Evolutionary conservation across 2,113 vertebrate species (phyloP), one percentile per base, ranked within the genome.

Genomic region (Barbus barbus): DNA sequence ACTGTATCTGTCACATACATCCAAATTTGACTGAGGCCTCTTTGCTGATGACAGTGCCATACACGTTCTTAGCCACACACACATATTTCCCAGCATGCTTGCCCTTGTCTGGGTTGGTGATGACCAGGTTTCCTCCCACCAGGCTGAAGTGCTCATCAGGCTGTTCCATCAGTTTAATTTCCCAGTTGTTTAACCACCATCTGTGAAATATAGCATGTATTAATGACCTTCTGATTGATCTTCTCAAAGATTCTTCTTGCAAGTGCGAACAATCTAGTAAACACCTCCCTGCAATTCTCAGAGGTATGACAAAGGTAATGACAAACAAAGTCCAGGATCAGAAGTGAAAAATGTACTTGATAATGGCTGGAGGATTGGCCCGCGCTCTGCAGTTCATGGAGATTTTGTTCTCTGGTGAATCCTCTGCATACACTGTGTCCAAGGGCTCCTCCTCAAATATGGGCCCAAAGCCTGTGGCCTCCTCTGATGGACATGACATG

Each of bases 361-460:
- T 98, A 82, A 94, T 88, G 9, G 97, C 97, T 18, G 94, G 93
- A 46, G 98, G 98, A 91, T 97, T 94, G 38, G 96, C 97, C 14
- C 97, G 93, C 6, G 97, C 97, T 87, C 97, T 95, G 91, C 98
- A 99, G 91, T 98, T 99, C 92, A 99, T 96, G 33, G 97, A 97
- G 86, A 99, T 96, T 86, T 96, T 96, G 80, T 92, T 94, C 89
- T 99, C 98, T 0, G 96, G 95, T 1, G 97, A 98, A 89, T 98
- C 97, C 88, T 99, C 97, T 6, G 94, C 95, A 86, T 99, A 98
- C 85, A 99, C 95, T 13, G 97, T 97, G 90, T 99, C 96, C 60
- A 97, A 94, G 3, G 98, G 98, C 51, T 99, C 97, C 85, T 99
- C 98, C 91, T 99, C 97, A 95, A 99, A 99, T 90, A 99, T 95